Base-by-base conservation (phyloP, 2,888 invertebrate species). In the Spicauda simplicius region DNA sequence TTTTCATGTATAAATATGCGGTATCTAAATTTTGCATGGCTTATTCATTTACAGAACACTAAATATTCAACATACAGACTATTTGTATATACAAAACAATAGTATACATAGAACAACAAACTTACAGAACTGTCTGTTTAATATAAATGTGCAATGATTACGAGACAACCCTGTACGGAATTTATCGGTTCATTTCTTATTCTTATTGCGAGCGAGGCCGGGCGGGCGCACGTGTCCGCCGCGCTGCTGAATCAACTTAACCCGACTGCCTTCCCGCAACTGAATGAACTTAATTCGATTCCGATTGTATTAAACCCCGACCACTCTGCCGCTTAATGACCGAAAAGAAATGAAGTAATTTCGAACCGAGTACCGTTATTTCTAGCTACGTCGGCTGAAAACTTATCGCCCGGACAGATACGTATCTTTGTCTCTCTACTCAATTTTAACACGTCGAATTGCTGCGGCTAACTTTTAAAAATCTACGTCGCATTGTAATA, bases 211-310 rank as follows among this genome's bases (percentile, higher is more conserved):
- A 75, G 78, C 81, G 75, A 76, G 74, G 73, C 71, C 70, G 73
- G 77, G 74, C 72, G 73, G 69, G 74, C 72, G 85, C 84, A 82
- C 86, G 84, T 85, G 83, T 80, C 81, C 78, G 80, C 79, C 80
- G 81, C 83, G 77, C 80, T 82, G 91, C 91, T 91, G 91, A 91
- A 85, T 91, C 91, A 86, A 87, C 89, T 84, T 79, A 82, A 82
- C 85, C 83, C 86, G 79, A 77, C 79, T 80, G 60, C 56, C 66
- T 61, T 60, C 76, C 88, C 89, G 86, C 90, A 89, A 87, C 88
- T 85, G 86, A 90, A 90, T 87, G 84, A 88, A 88, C 88, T 91
- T 90, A 90, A 91, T 92, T 91, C 85, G 88, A 91, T 91, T 90
- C 84, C 90, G 83, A 90, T 91, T 91, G 90, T 91, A 89, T 90